These are phyloP conservation scores for Homarus gammarus DNA, from an alignment of 2,888 invertebrate genomes.

Conservation along the genomic window DNA sequence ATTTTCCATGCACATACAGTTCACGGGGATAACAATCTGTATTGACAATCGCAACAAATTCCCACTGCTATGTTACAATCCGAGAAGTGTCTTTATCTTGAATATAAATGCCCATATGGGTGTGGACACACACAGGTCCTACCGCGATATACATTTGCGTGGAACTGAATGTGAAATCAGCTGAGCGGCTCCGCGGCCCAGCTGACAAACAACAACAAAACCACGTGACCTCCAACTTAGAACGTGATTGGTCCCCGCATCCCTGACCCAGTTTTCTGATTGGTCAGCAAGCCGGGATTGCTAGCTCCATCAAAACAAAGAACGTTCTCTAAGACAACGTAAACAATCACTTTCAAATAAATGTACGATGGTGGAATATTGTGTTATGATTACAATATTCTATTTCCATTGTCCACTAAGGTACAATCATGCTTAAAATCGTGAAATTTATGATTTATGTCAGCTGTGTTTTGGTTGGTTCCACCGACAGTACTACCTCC, in stretches of 20 bases:
- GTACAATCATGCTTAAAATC: background rate
- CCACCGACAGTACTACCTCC: constrained; percentile 52
- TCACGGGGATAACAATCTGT: background rate
- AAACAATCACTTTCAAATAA: background rate
- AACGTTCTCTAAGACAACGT: constrained; percentile 58
- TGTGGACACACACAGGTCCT: constrained; percentile 51
- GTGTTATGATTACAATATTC: background rate
- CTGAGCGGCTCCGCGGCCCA: constrained; percentile 72
- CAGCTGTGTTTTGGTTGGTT: constrained; percentile 72
- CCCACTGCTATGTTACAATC: constrained; percentile 67
- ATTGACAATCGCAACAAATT: constrained; percentile 17
- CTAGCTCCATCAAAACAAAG: constrained; percentile 74
- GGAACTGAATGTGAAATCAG: constrained; percentile 75
- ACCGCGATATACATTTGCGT: constrained; percentile 67
- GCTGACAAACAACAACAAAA: constrained; percentile 77
- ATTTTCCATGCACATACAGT: constrained; percentile 35
- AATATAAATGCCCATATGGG: constrained; percentile 61
- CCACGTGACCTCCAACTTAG: constrained; percentile 77
- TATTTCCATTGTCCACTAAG: background rate
- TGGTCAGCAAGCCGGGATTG: constrained; percentile 73
- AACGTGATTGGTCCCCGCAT: constrained; percentile 76
- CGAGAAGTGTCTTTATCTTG: constrained; percentile 59
- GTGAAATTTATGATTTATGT: constrained; percentile 35
- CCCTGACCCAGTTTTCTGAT: constrained; percentile 77
- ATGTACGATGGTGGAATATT: background rate